Percentiles rank a stretch among this genome's conserved stretches.
Evolutionary conservation across 2,797 vertebrate species (phyloP).

Genomic region (Chaenodraco wilsoni): DNA sequence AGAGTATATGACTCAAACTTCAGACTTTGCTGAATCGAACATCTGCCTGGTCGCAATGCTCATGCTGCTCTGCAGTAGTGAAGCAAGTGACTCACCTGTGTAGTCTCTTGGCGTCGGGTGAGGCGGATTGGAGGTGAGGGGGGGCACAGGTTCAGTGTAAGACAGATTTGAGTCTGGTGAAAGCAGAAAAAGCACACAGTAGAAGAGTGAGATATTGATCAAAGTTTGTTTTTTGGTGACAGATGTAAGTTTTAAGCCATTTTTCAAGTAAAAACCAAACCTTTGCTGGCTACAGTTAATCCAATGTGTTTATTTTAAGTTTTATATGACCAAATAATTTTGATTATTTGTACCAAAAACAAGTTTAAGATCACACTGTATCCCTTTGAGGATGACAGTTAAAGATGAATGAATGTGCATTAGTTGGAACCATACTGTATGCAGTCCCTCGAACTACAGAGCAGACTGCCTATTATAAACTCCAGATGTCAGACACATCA

Average conservation of each 20-base stretch:
- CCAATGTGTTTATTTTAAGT: neutral
- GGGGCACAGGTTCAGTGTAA: slow-evolving; percentile 93
- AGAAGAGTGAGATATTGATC: slow-evolving; percentile 23
- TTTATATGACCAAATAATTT: neutral
- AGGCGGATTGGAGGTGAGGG: slow-evolving; percentile 82
- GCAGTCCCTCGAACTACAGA: neutral
- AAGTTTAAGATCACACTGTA: neutral
- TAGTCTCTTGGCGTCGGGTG: slow-evolving; percentile 85
- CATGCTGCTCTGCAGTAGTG: neutral
- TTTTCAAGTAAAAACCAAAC: neutral
- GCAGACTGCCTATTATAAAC: neutral
- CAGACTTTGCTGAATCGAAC: neutral
- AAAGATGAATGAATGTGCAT: neutral
- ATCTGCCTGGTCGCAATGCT: neutral
- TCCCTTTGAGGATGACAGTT: neutral
- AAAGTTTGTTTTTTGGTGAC: too few relatives aligned
- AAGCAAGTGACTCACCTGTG: slow-evolving; percentile 86
- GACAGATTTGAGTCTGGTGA: slow-evolving; percentile 91
- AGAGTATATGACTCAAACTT: neutral
- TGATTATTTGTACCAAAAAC: neutral
- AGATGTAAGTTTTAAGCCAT: neutral
- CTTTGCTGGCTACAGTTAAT: neutral
- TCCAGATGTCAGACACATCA: neutral
- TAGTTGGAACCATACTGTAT: neutral
- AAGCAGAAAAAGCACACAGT: slow-evolving; percentile 59